Percentiles rank a stretch among this genome's conserved stretches.
These are phyloP conservation scores for Acropternis orthonyx DNA, from an alignment of 2,797 vertebrate genomes.

Conservation along the genomic window DNA sequence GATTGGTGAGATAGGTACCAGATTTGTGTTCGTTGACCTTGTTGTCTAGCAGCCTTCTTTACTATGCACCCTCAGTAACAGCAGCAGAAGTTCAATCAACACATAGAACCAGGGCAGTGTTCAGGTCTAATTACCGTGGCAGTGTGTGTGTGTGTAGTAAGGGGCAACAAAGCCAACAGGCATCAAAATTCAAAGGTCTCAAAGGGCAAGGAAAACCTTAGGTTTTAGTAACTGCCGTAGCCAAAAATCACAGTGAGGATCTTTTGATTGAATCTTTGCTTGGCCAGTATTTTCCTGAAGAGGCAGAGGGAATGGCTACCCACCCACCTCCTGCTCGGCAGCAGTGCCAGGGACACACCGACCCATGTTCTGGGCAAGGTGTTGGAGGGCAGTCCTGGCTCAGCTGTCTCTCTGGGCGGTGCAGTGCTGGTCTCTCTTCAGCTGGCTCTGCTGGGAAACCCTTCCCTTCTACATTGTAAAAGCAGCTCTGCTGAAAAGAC, in stretches of 20 bases:
- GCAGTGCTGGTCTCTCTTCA: fast-evolving
- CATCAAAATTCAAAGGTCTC: background rate
- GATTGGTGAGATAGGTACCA: fast-evolving
- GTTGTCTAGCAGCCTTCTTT: background rate
- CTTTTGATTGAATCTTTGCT: background rate
- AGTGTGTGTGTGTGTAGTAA: background rate
- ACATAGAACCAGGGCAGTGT: background rate
- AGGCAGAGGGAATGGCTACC: background rate
- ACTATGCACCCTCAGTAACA: background rate
- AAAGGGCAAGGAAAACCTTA: background rate
- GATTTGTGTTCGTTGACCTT: background rate
- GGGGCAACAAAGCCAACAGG: background rate
- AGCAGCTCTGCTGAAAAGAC: background rate
- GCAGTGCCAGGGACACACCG: too few relatives aligned
- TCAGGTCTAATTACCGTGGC: background rate
- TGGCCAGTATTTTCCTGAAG: background rate
- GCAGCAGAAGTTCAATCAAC: background rate
- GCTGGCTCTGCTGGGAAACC: background rate
- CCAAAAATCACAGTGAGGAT: background rate
- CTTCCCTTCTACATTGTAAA: background rate
- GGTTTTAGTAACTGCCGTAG: background rate
- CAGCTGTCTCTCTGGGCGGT: fast-evolving
- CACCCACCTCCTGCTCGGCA: fast-evolving
- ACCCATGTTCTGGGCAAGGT: fast-evolving
- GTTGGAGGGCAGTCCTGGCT: background rate